Evolutionary conservation across 1,140 invertebrate genomes (phyloP), one percentile per base, ranked within the genome.

Genomic region (Macrobrachium nipponense): DNA sequence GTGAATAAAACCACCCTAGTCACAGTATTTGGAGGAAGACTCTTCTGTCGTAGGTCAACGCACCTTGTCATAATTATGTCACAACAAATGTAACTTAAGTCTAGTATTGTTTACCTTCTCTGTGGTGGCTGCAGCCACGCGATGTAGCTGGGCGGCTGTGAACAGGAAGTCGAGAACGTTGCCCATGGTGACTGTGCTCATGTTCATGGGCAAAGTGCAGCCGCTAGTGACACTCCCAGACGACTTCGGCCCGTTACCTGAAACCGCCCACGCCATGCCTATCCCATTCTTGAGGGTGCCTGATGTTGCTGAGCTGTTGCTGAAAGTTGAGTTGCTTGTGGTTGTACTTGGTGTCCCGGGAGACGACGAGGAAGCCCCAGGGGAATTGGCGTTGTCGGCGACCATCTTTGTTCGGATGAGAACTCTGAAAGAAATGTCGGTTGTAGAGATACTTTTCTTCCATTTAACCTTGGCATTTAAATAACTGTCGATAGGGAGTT

Each of bases 121-220:
- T 10, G 77, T 80, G 23, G 83, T 86, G 59, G 83, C 76, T 5
- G 64, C 83, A 36, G 83, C 83, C 14, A 80, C 77, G 11, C 83
- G 83, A 59, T 86, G 78, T 17, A 86, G 68, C 58, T 86, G 83
- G 12, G 83, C 78, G 51, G 83, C 77, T 12, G 83, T 80, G 58
- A 86, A 60, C 0, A 86, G 77, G 51, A 86, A 86, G n/a, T 80
- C 83, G 18, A 86, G 58, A 6, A 86, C 68, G 20, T 86, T 72
- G 27, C 64, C 77, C 83, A 86, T 86, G 59, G 23, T 80, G 43
- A 86, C 70, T 4, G 59, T 61, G 14, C 70, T 44, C 20, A 17
- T 20, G 0, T 8, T 27, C 58, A 61, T 51, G 20, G 51, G 61
- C 8, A n/a, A n/a, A 20, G n/a, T 15, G 8, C 60, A 36, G 58